Evolutionary conservation across 1,140 invertebrate genomes (phyloP).

Genomic region (Brevipalpus yothersi): DNA sequence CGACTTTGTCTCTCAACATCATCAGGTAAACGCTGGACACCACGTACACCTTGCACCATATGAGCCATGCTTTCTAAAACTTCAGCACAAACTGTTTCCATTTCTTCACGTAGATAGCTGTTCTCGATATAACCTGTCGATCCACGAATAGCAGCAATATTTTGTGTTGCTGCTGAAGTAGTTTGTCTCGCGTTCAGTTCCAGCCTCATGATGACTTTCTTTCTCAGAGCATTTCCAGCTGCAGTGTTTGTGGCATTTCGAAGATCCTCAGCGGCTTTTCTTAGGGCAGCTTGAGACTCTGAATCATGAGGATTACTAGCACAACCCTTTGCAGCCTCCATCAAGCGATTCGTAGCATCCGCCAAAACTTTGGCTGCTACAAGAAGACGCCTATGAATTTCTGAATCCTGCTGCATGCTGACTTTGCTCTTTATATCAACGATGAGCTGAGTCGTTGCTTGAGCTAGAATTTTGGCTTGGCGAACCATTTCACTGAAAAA

Average conservation of each 20-base stretch:
- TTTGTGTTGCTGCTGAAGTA: constrained; percentile 44
- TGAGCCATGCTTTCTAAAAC: constrained; percentile 54
- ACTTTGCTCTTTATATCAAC: constrained; percentile 63
- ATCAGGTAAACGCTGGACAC: constrained; percentile 37
- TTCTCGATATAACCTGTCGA: constrained; percentile 43
- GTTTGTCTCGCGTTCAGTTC: constrained; percentile 23
- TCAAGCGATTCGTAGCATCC: constrained; percentile 71
- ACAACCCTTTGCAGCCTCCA: constrained; percentile 80
- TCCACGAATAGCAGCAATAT: constrained; percentile 48
- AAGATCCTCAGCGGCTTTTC: constrained; percentile 56
- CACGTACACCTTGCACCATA: constrained; percentile 44
- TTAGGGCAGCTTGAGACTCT: constrained; percentile 51
- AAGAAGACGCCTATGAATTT: constrained; percentile 60
- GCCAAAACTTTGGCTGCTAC: constrained; percentile 77
- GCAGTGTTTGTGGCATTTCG: constrained; percentile 61
- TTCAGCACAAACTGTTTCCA: constrained; percentile 43
- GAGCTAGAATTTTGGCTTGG: constrained; percentile 68
- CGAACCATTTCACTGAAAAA: constrained; percentile 55
- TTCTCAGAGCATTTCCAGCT: constrained; percentile 45
- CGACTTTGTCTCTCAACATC: constrained; percentile 47
- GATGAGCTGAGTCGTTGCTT: constrained; percentile 15
- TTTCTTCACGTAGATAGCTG: constrained; percentile 35
- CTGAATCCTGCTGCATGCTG: constrained; percentile 55
- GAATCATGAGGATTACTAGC: constrained; percentile 58
- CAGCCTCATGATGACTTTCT: constrained; percentile 44